These are phyloP conservation scores for Papio anubis DNA, from an alignment of 2,113 vertebrate species.

Conservation along the genomic window DNA sequence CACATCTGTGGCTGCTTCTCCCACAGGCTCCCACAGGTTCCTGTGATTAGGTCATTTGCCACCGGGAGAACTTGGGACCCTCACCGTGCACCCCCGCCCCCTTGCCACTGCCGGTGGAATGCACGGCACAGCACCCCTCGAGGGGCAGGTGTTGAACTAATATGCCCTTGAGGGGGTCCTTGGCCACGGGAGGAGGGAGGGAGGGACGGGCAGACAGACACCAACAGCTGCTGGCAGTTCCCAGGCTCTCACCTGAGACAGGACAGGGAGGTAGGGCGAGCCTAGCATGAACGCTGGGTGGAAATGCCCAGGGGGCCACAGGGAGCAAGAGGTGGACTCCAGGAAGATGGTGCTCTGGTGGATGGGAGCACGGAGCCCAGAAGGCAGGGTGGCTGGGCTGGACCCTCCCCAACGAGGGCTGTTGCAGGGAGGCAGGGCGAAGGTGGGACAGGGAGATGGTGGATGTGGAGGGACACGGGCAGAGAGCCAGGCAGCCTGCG, in stretches of 20 bases:
- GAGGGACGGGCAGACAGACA: neutral
- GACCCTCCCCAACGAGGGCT: neutral
- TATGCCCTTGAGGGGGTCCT: neutral
- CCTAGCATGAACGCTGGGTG: neutral
- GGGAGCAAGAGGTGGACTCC: neutral
- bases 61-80: neutral
- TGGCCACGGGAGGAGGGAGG: neutral
- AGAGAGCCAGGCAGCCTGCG: neutral
- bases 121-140: neutral
- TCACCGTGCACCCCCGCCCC: too few relatives aligned
- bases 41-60: neutral
- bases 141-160: neutral
- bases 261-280: neutral
- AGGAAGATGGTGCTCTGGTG: fast-evolving
- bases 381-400: fast-evolving
- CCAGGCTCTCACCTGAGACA: neutral
- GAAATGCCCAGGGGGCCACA: neutral
- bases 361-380: fast-evolving
- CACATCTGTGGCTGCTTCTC: too few relatives aligned
- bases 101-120: neutral
- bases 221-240: neutral
- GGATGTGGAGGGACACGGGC: too few relatives aligned
- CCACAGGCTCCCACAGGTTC: too few relatives aligned
- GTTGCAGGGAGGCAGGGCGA: fast-evolving
- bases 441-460: fast-evolving